Evolutionary conservation across 2,797 vertebrate species (phyloP).

Genomic region (Spinibarbus caldwelli): DNA sequence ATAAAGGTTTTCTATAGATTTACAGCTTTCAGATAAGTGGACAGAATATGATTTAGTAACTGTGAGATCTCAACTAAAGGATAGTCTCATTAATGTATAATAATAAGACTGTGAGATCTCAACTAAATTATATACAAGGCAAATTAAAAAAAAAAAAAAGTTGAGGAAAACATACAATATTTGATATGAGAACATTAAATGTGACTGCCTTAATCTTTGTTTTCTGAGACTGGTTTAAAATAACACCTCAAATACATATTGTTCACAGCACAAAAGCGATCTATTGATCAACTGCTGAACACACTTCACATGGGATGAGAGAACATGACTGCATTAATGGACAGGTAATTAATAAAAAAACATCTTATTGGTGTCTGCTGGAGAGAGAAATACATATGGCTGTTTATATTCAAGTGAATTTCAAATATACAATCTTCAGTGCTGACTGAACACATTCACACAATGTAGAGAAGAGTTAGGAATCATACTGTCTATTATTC

Average conservation of each 20-base stretch:
- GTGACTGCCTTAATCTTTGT: not conserved
- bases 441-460: conserved; percentile 8
- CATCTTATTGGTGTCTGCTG: not conserved
- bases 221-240: not conserved
- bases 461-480: not conserved
- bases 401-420: not conserved
- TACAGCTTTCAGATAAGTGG: not conserved
- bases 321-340: not conserved
- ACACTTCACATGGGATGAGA: not conserved
- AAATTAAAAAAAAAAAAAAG: too few species aligned
- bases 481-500: not conserved
- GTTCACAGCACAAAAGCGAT: conserved; percentile 21
- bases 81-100: too few species aligned
- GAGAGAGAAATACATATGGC: not conserved
- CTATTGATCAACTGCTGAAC: not conserved
- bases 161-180: not conserved
- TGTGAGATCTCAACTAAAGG: too few species aligned
- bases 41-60: not conserved
- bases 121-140: not conserved
- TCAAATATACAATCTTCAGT: not conserved
- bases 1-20: not conserved
- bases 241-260: not conserved
- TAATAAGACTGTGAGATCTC: too few species aligned
- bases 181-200: not conserved
- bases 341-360: not conserved